These are phyloP conservation scores for Suricata suricatta DNA, from an alignment of 2,113 vertebrate genomes.

Conservation along the genomic window DNA sequence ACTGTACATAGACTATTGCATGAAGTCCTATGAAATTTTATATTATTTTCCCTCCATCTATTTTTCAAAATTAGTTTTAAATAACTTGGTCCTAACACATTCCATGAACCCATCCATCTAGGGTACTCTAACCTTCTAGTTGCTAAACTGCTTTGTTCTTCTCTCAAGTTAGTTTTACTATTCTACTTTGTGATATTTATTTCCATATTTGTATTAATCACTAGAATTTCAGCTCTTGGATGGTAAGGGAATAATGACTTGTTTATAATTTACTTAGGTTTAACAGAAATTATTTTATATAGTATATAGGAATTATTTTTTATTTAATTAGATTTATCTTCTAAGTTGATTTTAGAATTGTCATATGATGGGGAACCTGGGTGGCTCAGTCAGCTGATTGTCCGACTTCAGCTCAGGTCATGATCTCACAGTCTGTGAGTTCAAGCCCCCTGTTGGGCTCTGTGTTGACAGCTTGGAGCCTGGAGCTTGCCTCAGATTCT, in stretches of 20 bases:
- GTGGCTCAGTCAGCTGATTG: too few species aligned
- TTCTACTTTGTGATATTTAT: background rate
- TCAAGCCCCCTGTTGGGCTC: too few species aligned
- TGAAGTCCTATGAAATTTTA: background rate
- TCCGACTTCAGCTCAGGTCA: too few species aligned
- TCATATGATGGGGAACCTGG: background rate
- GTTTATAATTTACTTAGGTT: background rate
- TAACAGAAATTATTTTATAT: background rate
- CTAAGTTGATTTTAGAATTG: background rate
- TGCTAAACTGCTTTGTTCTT: background rate
- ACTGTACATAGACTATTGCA: background rate
- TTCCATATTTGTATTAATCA: background rate
- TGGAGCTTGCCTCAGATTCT: too few species aligned
- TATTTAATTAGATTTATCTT: background rate
- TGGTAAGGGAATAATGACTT: background rate
- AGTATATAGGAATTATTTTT: background rate
- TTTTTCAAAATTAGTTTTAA: constrained; percentile 2
- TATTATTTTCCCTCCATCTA: background rate
- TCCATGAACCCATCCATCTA: background rate
- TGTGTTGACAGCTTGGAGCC: too few species aligned
- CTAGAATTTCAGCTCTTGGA: background rate
- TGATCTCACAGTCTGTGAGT: too few species aligned
- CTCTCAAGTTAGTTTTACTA: background rate
- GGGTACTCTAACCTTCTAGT: background rate
- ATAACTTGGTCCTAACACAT: background rate